These are phyloP conservation scores for Scaptomyza reducta DNA, from an alignment of 2,888 invertebrate genomes.

Conservation along the genomic window DNA sequence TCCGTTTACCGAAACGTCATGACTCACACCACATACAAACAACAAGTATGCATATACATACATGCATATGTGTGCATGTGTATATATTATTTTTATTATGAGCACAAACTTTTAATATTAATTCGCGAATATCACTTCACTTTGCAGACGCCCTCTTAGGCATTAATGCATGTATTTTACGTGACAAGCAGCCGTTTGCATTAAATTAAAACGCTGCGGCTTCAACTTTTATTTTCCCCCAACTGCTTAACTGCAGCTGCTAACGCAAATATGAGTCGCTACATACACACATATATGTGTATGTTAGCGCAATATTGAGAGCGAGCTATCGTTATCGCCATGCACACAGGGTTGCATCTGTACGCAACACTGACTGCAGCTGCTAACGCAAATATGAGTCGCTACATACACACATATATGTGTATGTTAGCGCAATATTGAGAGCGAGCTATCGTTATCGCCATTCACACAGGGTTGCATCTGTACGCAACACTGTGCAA, in stretches of 20 bases:
- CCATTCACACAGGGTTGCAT: conserved; percentile 5
- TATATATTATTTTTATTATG: conserved; percentile 3
- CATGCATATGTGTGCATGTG: conserved; percentile 19
- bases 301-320: conserved; percentile 19
- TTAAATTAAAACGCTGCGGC: conserved; percentile 14
- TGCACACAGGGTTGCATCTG: conserved; percentile 5
- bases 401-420: conserved; percentile 4
- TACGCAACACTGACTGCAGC: conserved; percentile 29
- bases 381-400: conserved; percentile 41
- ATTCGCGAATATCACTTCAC: conserved; percentile 11
- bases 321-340: conserved; percentile 1
- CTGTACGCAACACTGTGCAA: conserved; percentile 1
- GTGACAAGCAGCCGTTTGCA: conserved; percentile 5
- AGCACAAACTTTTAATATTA: conserved; percentile 10
- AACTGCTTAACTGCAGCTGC: conserved; percentile 51
- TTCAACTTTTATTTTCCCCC: conserved; percentile 36
- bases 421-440: conserved; percentile 13
- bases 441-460: conserved; percentile 9
- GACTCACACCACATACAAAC: conserved; percentile 75
- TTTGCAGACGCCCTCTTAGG: conserved; percentile 11
- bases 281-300: conserved; percentile 1
- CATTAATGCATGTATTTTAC: conserved; percentile 1
- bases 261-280: conserved; percentile 37
- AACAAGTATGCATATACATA: conserved; percentile 55
- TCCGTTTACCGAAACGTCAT: conserved; percentile 68